Evolutionary conservation across 1,140 invertebrate species (phyloP).

Genomic region (Calephelis virginiensis): DNA sequence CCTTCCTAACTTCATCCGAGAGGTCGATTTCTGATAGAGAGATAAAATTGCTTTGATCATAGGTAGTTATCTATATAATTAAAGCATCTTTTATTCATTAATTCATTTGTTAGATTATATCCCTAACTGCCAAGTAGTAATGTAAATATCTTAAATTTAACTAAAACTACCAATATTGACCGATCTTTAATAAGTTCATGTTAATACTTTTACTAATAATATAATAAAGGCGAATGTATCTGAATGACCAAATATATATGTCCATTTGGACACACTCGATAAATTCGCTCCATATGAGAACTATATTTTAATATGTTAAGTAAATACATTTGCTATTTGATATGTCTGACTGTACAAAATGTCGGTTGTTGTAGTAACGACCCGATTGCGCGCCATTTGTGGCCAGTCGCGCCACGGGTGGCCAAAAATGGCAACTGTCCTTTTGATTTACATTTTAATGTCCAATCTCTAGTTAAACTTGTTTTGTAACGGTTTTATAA

Average conservation of each 20-base stretch:
- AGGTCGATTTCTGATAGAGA: too few species aligned
- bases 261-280: neutral
- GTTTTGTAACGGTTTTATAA: constrained; percentile 13
- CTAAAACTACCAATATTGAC: too few species aligned
- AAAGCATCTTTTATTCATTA: too few species aligned
- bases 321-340: neutral
- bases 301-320: neutral
- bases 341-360: constrained; percentile 9
- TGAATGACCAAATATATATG: neutral
- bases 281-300: neutral
- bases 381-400: constrained; percentile 3
- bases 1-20: too few species aligned
- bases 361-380: constrained; percentile 1
- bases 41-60: too few species aligned
- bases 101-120: too few species aligned
- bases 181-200: too few species aligned
- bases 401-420: constrained; percentile 3
- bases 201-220: too few species aligned
- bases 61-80: too few species aligned
- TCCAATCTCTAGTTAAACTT: constrained; percentile 6
- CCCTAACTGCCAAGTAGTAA: too few species aligned
- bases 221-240: too few species aligned
- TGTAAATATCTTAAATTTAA: too few species aligned
- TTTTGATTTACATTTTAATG: constrained; percentile 17
- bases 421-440: constrained; percentile 15